These are phyloP conservation scores for Synergus gifuensis DNA, from an alignment of 2,888 invertebrate genomes.

Conservation along the genomic window DNA sequence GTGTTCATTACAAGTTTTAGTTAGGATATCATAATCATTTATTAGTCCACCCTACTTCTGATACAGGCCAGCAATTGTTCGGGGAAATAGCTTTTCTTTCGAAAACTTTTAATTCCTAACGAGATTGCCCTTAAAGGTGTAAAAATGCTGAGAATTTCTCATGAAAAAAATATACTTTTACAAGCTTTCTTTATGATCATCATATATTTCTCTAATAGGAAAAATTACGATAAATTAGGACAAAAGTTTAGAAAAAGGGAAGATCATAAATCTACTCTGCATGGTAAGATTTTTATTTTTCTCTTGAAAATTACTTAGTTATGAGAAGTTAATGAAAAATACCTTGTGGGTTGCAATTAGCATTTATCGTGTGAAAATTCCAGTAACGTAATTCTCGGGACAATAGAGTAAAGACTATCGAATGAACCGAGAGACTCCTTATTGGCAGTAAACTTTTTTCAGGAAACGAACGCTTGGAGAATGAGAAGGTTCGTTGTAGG, in stretches of 20 bases:
- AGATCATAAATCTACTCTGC: too few species aligned
- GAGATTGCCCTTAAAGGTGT: background rate
- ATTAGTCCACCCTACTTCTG: constrained; percentile 22
- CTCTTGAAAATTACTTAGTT: too few species aligned
- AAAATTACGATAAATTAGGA: background rate
- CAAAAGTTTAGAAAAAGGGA: background rate
- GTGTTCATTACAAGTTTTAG: constrained; percentile 56
- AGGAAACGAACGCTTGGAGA: constrained; percentile 22
- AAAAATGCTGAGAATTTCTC: background rate
- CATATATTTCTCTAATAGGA: background rate
- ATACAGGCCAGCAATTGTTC: constrained; percentile 22
- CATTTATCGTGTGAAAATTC: constrained; percentile 19
- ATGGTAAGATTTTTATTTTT: too few species aligned
- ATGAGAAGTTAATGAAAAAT: background rate
- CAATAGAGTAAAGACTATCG: constrained; percentile 18
- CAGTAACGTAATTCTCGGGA: constrained; percentile 30
- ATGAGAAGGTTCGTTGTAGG: constrained; percentile 45
- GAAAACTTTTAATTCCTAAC: constrained; percentile 15
- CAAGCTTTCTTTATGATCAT: background rate
- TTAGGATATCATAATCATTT: constrained; percentile 56
- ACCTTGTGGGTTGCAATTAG: background rate
- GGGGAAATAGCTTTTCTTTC: constrained; percentile 21
- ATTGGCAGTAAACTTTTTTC: constrained; percentile 25
- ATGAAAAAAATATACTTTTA: constrained; percentile 1
- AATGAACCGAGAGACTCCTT: constrained; percentile 26